Evolutionary conservation across 2,888 invertebrate species (phyloP).

Genomic region (Andrena haemorrhoa): DNA sequence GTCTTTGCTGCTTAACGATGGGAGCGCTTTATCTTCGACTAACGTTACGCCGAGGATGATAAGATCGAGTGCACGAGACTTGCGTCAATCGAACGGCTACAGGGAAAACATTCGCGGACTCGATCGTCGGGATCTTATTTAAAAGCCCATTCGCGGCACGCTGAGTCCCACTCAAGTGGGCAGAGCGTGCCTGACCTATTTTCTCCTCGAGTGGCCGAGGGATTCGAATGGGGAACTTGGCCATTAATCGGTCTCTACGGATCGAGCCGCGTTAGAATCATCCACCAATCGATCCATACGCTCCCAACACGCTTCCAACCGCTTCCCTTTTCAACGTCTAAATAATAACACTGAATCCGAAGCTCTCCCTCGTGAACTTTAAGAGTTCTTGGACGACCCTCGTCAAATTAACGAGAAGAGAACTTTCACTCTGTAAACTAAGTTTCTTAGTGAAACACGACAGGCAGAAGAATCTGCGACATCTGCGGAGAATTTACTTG

Average conservation of each 20-base stretch:
- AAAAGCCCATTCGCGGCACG: constrained; percentile 62
- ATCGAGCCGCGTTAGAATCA: constrained; percentile 8
- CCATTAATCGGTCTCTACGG: constrained; percentile 38
- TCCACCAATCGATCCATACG: background rate
- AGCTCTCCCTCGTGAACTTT: no score
- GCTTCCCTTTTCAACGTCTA: background rate
- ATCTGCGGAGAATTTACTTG: background rate
- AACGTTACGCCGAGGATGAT: constrained; percentile 29
- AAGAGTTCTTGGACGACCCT: no score
- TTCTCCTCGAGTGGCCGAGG: constrained; percentile 46
- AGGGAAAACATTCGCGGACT: constrained; percentile 48
- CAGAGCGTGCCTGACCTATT: constrained; percentile 68
- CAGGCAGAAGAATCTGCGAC: background rate
- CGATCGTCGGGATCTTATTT: constrained; percentile 57
- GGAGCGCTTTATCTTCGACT: constrained; percentile 37
- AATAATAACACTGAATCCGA: no score
- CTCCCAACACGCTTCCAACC: background rate
- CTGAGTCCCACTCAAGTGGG: constrained; percentile 50
- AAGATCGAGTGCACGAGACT: constrained; percentile 12
- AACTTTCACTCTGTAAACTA: no score
- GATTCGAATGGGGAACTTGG: constrained; percentile 24
- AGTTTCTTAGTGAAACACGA: no score
- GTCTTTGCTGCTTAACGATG: constrained; percentile 8
- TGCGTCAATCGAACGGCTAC: constrained; percentile 8
- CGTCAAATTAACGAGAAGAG: no score